Base-by-base conservation (phyloP, 2,113 vertebrate genomes). In the Sander vitreus region DNA sequence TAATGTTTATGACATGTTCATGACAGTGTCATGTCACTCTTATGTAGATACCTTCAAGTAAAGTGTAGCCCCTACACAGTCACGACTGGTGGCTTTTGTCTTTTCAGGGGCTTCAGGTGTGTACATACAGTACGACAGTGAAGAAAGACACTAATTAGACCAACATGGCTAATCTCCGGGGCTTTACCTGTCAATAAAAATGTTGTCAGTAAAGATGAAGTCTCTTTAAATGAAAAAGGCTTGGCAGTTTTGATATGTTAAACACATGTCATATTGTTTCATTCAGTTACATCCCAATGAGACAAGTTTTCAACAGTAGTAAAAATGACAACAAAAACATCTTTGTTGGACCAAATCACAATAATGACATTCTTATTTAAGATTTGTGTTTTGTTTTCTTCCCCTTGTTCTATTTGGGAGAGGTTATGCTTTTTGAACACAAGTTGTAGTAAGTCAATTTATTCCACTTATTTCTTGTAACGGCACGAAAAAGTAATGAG, bases 381-480 rank as follows among this genome's bases (percentile, higher is more conserved):
- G 87, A 88, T 71, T 58, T 53, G 68, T 62, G 70, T 13, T 63
- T 67, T 69, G 2, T 79, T 78, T 68, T 67, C 18, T n/a, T 14
- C 4, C 25, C 23, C 55, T 50, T 82, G 63, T 84, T 90, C 74
- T 89, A 70, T 88, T 89, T 87, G 75, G 86, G 81, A 90, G 82
- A 90, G 91, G 93, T 90, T 89, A 85, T 92, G 93, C 90, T 93
- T 93, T 91, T 92, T 92, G 88, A 91, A 89, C 93, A 93, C 90
- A 85, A 90, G 87, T 86, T 81, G 91, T 82, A 69, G 62, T 80
- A 78, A 88, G 85, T 87, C 93, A 89, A 92, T 92, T 82, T 92
- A 94, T 93, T 93, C 87, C 88, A 89, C 88, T 93, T 93, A 90
- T 91, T 93, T 94, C 88, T 91, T 88, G 92, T 90, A 93, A 89